Evolutionary conservation across 2,113 vertebrate genomes (phyloP).

Genomic region (Lichenostomus cassidix): DNA sequence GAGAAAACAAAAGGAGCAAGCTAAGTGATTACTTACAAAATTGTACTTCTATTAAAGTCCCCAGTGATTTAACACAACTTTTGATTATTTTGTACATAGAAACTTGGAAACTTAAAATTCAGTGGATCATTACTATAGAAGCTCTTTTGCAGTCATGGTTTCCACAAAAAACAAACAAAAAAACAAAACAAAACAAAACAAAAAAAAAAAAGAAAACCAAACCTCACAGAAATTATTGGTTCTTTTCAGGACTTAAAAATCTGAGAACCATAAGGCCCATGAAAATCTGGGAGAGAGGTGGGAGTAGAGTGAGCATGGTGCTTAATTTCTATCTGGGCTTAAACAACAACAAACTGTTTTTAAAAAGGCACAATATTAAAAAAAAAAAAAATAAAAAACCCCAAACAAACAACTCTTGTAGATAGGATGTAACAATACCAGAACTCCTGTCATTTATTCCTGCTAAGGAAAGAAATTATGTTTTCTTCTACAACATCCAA

Average conservation of each 20-base stretch:
- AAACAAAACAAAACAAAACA: too few species aligned
- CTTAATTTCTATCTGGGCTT: background rate
- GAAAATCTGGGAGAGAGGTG: background rate
- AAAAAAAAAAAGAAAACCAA: background rate
- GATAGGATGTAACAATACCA: background rate
- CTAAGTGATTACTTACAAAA: background rate
- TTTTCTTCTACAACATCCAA: background rate
- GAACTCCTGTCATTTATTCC: background rate
- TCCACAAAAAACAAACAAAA: background rate
- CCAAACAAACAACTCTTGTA: background rate
- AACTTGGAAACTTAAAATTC: background rate
- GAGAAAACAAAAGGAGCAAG: background rate
- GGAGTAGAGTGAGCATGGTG: fast-evolving
- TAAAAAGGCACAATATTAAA: background rate
- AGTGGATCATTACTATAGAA: background rate
- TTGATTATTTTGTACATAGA: background rate
- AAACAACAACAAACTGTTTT: background rate
- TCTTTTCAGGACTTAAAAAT: background rate
- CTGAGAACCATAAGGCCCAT: background rate
- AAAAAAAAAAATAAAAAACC: background rate
- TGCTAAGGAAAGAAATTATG: background rate
- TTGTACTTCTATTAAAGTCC: background rate
- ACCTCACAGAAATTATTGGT: background rate
- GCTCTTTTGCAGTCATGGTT: background rate
- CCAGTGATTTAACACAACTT: background rate